A percentile compares a stretch with the other conserved stretches of the same genome.
Evolutionary conservation across 2,888 invertebrate species (phyloP).

Genomic region (Lissonota sp.): DNA sequence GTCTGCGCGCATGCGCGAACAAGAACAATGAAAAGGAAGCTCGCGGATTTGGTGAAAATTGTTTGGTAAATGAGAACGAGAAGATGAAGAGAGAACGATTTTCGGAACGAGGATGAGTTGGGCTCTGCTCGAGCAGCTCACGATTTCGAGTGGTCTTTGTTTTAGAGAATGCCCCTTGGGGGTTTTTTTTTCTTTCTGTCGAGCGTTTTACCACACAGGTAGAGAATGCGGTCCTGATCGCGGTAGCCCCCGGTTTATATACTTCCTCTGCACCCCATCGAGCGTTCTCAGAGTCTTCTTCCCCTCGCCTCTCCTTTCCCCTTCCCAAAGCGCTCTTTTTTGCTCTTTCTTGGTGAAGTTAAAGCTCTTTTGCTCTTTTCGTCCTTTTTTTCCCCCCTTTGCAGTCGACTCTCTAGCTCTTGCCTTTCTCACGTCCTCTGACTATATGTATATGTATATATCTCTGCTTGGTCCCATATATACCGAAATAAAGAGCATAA

Average conservation of each 20-base stretch:
- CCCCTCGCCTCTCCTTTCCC: constrained; percentile 5
- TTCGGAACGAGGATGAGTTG: constrained; percentile 73
- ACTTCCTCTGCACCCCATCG: constrained; percentile 30
- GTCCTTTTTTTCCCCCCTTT: too few relatives aligned
- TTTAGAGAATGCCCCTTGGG: constrained; percentile 78
- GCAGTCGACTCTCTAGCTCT: too few relatives aligned
- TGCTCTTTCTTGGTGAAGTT: too few relatives aligned
- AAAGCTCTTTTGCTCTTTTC: too few relatives aligned
- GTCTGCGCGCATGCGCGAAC: not conserved
- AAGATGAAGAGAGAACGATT: constrained; percentile 63
- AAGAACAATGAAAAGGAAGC: not conserved
- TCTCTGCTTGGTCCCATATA: too few relatives aligned
- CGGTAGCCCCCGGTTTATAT: constrained; percentile 43
- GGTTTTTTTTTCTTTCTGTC: constrained; percentile 61
- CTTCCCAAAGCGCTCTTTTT: too few relatives aligned
- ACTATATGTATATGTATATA: too few relatives aligned
- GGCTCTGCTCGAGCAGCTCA: constrained; percentile 26
- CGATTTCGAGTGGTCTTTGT: constrained; percentile 73
- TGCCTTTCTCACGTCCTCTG: too few relatives aligned
- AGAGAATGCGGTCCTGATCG: constrained; percentile 76
- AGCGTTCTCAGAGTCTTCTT: constrained; percentile 22
- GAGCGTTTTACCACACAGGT: constrained; percentile 79
- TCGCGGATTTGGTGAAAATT: constrained; percentile 70
- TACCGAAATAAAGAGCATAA: too few relatives aligned
- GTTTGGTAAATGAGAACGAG: constrained; percentile 77